Conservation (phyloP, 2,888 invertebrate species). For the Platynereis dumerilii region DNA sequence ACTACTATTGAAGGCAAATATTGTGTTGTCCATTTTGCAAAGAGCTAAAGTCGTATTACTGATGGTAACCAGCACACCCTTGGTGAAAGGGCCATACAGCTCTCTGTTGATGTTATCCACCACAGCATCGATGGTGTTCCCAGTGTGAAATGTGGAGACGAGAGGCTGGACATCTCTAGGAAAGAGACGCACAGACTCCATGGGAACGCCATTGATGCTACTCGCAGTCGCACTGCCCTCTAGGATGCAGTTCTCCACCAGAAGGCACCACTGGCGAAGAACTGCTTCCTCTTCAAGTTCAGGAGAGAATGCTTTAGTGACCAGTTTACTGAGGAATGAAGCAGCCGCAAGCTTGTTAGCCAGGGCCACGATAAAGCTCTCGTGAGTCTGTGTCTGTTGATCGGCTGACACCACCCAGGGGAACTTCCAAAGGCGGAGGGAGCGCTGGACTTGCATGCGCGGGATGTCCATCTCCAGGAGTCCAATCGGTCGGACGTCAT, state of each 20-base stretch:
- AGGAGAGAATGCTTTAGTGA: conserved; percentile 33
- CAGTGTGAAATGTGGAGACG: conserved; percentile 35
- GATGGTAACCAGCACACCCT: conserved; percentile 39
- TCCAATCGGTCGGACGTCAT: conserved; percentile 43
- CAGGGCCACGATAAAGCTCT: conserved; percentile 37
- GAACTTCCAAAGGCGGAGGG: conserved; percentile 40
- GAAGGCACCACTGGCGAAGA: conserved; percentile 37
- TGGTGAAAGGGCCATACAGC: conserved; percentile 39
- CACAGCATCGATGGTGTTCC: conserved; percentile 38
- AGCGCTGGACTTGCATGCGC: conserved; percentile 25
- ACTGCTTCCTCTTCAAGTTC: conserved; percentile 34
- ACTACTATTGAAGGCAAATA: conserved; percentile 40
- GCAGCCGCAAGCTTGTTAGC: conserved; percentile 40
- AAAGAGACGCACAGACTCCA: conserved; percentile 37
- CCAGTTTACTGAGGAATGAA: conserved; percentile 36
- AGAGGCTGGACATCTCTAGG: conserved; percentile 36
- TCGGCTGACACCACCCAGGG: conserved; percentile 41
- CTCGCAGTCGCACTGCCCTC: conserved; percentile 37
- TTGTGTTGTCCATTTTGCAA: conserved; percentile 34
- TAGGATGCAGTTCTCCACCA: conserved; percentile 41
- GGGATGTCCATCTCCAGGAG: conserved; percentile 40
- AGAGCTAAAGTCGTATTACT: conserved; percentile 40
- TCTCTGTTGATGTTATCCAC: conserved; percentile 39
- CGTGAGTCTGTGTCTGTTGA: conserved; percentile 39
- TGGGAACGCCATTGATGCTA: conserved; percentile 34